Base-by-base conservation (phyloP, 2,113 vertebrate genomes). In the Pan paniscus region DNA sequence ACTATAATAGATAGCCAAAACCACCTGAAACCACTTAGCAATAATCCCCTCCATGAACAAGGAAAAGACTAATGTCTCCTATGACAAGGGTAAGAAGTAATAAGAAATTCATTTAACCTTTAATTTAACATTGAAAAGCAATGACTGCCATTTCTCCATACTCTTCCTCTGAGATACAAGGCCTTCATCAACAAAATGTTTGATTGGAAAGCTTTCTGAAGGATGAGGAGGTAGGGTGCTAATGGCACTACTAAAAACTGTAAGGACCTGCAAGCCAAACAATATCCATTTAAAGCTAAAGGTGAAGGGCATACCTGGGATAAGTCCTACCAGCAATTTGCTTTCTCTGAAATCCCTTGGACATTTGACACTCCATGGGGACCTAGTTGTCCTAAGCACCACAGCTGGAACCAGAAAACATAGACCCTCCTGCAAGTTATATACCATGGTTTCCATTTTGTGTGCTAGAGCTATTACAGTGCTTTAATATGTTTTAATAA, bases 11-110 rank as follows among this genome's bases (percentile, higher is more conserved):
- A 94, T 0, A 79, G 50, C 52, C 32, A 32, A 50, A 93, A 57
- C 14, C 96, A 50, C 96, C 57, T 94, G 92, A 97, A 90, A 86
- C 38, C 23, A 94, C 89, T 97, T 94, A 96, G 82, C n/a, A 94
- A 75, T 38, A 57, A 92, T 23, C 12, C 5, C 75, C 87, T 64
- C 23, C 87, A 23, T 14, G 88, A 97, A 72, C 95, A 97, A 27
- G 86, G 17, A 48, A 48, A 75, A 94, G 75, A 76, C 70, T 68
- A 23, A 70, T 40, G 70, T 76, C 50, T 67, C 38, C 81, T 38
- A 27, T 32, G 38, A 59, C 85, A 48, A 64, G 22, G 83, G 6
- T 14, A 75, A 72, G 84, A 93, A 70, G 88, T 43, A 95, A 86
- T 84, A 76, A 86, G 48, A 55, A 27, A 50, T 30, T 64, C 43